Evolutionary conservation across 2,888 invertebrate genomes (phyloP), one percentile per base, ranked within the genome.

Genomic region (Seira musarum): DNA sequence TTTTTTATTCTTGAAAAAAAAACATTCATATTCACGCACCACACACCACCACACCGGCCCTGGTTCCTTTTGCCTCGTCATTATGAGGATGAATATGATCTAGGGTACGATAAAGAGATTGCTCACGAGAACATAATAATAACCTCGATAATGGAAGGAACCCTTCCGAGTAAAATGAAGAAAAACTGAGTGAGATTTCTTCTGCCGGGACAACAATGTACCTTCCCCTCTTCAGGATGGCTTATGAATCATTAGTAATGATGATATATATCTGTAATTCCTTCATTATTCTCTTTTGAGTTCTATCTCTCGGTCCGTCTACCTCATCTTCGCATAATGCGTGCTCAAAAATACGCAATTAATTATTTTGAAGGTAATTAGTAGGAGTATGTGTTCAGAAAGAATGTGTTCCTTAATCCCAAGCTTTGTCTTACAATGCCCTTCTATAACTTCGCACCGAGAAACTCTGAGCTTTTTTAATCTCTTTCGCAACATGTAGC

Each of bases 71-170:
- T 53, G 13, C 35, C 68, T 74, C 65, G 57, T 73, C 63, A 68
- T 74, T 57, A 80, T 80, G 68, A 74, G 68, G 65, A 53, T 57
- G 69, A 46, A 49, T 24, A 80, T 70, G 80, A 70, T 57, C 70
- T 74, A 64, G 74, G 74, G 64, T 70, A 80, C 67, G 70, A 68
- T 63, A 30, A 30, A 68, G 10, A 75, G 75, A 61, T 67, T 75
- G 71, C 80, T 81, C 76, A 81, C 75, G 68, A 81, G 75, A 76
- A 76, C 68, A 76, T 76, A 76, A 76, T 74, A 53, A 74, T 63
- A 74, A 70, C 74, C 60, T 69, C 21, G 74, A 75, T 80, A 73
- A 73, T 80, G 64, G n/a, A 60, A 70, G 74, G 69, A 80, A 75
- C 75, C 75, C 75, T 75, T 72, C 57, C 53, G 80, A 71, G 80